Evolutionary conservation across 1,140 invertebrate genomes (phyloP).

Genomic region (Bombus pascuorum): DNA sequence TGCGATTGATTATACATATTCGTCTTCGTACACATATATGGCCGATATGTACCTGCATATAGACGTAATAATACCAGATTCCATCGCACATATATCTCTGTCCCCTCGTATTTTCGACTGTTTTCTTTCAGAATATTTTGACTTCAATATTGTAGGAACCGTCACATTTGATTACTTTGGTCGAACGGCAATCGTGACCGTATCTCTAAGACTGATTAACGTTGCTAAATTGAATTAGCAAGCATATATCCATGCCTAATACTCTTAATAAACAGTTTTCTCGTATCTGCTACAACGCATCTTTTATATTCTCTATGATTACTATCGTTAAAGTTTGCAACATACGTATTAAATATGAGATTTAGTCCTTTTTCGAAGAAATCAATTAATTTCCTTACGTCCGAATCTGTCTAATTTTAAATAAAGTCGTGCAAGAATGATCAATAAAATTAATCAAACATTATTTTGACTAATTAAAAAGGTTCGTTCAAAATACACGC

Average conservation of each 20-base stretch:
- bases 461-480: background rate
- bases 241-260: background rate
- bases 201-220: conserved; percentile 24
- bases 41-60: background rate
- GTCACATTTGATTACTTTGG: conserved; percentile 16
- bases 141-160: conserved; percentile 22
- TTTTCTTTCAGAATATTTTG: conserved; percentile 21
- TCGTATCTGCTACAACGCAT: background rate
- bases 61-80: background rate
- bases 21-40: background rate
- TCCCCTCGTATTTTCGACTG: background rate
- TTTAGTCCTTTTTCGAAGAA: no score
- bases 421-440: no score
- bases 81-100: background rate
- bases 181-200: background rate
- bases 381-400: no score
- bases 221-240: background rate
- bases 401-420: no score
- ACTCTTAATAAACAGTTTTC: background rate
- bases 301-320: background rate
- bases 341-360: no score
- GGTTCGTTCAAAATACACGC: background rate
- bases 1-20: background rate
- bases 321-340: background rate
- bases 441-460: no score